phyloP scores from a whole-genome alignment of 2,888 invertebrate species.

The Polydrusus pterygomalis region DNA sequence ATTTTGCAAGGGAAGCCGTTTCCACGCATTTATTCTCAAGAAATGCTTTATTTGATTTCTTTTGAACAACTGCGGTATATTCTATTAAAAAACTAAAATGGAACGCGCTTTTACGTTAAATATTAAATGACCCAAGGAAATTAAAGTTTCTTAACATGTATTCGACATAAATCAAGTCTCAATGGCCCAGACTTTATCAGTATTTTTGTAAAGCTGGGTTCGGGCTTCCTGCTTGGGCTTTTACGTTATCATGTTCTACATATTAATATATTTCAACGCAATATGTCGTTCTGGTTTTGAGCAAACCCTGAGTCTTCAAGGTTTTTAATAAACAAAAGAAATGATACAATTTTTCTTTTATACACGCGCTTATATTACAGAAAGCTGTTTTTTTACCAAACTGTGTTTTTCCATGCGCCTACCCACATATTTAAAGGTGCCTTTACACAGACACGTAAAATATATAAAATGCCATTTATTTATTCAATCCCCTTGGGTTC shows the following conservation, averaged over 20 bases:
- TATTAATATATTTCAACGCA: constrained; percentile 54
- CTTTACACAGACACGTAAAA: constrained; percentile 36
- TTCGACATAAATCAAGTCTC: constrained; percentile 65
- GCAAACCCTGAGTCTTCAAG: constrained; percentile 29
- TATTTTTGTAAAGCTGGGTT: constrained; percentile 49
- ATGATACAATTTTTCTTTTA: constrained; percentile 42
- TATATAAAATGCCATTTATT: constrained; percentile 27
- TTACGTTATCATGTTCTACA: constrained; percentile 52
- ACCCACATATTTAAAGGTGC: constrained; percentile 33
- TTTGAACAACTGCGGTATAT: too few relatives aligned
- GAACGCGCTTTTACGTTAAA: too few relatives aligned
- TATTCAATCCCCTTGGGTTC: constrained; percentile 18
- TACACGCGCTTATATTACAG: constrained; percentile 28
- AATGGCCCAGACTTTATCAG: constrained; percentile 47
- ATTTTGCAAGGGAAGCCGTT: too few relatives aligned
- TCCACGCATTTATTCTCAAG: too few relatives aligned
- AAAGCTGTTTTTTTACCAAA: constrained; percentile 28
- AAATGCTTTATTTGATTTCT: too few relatives aligned
- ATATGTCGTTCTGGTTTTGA: constrained; percentile 45
- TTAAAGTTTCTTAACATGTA: constrained; percentile 69
- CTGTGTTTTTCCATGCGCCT: constrained; percentile 36
- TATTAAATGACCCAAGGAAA: constrained; percentile 65
- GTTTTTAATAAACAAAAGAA: constrained; percentile 53
- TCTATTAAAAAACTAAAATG: too few relatives aligned
- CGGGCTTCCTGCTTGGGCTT: constrained; percentile 36